Evolutionary conservation across 2,113 vertebrate genomes (phyloP).

Genomic region (Pangasianodon hypophthalmus): DNA sequence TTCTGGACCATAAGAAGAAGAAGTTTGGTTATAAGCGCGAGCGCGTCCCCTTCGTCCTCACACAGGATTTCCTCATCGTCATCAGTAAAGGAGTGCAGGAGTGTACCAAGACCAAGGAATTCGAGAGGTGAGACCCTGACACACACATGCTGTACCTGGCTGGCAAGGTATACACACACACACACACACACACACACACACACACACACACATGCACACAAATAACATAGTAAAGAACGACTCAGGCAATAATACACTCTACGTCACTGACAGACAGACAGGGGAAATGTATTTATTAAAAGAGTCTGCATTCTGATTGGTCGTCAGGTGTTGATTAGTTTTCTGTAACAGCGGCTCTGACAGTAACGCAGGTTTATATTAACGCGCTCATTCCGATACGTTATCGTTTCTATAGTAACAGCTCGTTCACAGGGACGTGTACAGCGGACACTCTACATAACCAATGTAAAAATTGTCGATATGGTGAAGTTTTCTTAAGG

Average conservation of each 20-base stretch:
- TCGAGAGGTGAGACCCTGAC: slow-evolving; percentile 66
- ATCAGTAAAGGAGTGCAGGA: slow-evolving; percentile 79
- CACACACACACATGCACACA: slow-evolving; percentile 10
- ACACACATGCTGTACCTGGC: neutral
- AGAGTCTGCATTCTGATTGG: neutral
- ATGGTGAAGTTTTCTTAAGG: neutral
- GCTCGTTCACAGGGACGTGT: neutral
- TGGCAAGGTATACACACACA: neutral
- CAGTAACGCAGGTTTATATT: neutral
- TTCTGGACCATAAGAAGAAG: slow-evolving; percentile 80
- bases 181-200: slow-evolving; percentile 10
- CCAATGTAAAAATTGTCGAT: neutral
- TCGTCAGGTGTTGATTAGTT: neutral
- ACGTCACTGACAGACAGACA: neutral
- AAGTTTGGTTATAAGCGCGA: slow-evolving; percentile 81
- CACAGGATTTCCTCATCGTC: slow-evolving; percentile 80
- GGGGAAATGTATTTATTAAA: neutral
- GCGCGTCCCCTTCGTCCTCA: slow-evolving; percentile 77
- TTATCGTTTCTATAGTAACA: neutral
- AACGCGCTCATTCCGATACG: neutral
- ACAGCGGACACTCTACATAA: neutral
- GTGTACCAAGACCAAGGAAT: slow-evolving; percentile 79
- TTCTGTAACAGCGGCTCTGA: neutral
- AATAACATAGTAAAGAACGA: neutral
- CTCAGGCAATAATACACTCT: neutral